Conservation (phyloP, 1,140 invertebrate genomes). For the Listronotus oregonensis region DNA sequence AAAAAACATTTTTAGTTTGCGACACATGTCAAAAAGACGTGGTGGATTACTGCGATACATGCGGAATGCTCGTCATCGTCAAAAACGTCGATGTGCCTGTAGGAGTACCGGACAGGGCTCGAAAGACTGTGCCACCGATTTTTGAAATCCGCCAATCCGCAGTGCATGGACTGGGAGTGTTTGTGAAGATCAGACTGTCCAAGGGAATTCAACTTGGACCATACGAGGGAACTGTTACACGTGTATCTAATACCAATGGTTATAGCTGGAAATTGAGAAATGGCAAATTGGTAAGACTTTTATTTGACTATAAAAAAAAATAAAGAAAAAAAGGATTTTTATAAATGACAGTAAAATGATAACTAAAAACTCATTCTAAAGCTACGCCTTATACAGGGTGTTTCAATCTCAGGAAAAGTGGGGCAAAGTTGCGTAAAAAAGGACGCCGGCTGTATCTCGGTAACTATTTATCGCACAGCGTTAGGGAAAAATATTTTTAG, state of each 20-base stretch:
- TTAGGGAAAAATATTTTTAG: too few relatives aligned
- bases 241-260: slow-evolving; percentile 48
- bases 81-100: slow-evolving; percentile 31
- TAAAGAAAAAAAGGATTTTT: too few relatives aligned
- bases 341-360: too few relatives aligned
- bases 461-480: too few relatives aligned
- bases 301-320: too few relatives aligned
- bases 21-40: slow-evolving; percentile 39
- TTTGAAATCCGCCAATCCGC: slow-evolving; percentile 19
- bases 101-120: slow-evolving; percentile 30
- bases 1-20: slow-evolving; percentile 35
- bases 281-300: slow-evolving; percentile 30
- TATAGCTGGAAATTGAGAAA: slow-evolving; percentile 46
- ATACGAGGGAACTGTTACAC: slow-evolving; percentile 49
- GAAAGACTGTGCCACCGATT: slow-evolving; percentile 24
- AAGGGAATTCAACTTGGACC: slow-evolving; percentile 57
- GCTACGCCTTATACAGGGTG: too few relatives aligned
- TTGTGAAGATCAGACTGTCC: slow-evolving; percentile 51
- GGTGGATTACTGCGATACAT: slow-evolving; percentile 39
- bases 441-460: too few relatives aligned
- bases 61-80: slow-evolving; percentile 34
- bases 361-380: too few relatives aligned
- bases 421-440: too few relatives aligned
- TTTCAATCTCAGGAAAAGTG: too few relatives aligned
- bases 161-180: slow-evolving; percentile 55